phyloP scores from a whole-genome alignment of 1,140 invertebrate species.

The Formica exsecta region DNA sequence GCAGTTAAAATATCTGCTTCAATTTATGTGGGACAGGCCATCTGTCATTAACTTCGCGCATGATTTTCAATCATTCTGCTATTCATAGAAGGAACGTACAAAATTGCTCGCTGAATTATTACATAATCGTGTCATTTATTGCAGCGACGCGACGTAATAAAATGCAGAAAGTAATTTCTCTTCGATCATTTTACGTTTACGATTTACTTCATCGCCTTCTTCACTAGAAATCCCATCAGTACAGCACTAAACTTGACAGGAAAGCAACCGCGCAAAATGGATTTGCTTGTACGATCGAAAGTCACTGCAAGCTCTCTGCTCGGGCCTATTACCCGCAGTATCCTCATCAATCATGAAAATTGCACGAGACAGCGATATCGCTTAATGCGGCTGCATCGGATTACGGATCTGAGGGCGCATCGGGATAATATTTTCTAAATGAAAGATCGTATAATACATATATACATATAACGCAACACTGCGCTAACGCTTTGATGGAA shows the following conservation, averaged over 20 bases:
- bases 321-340: slow-evolving; percentile 9
- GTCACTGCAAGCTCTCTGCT: background rate
- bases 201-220: background rate
- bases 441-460: slow-evolving; percentile 5
- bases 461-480: no score
- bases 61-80: background rate
- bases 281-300: slow-evolving; percentile 28
- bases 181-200: background rate
- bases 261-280: slow-evolving; percentile 9
- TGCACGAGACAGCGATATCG: slow-evolving; percentile 15
- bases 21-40: slow-evolving; percentile 33
- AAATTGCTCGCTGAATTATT: background rate
- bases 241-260: background rate
- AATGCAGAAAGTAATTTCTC: background rate
- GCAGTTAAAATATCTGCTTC: slow-evolving; percentile 29
- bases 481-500: slow-evolving; percentile 9
- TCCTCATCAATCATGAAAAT: slow-evolving; percentile 50
- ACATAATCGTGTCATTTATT: background rate
- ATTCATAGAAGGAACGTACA: background rate
- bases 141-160: background rate
- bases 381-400: slow-evolving; percentile 29
- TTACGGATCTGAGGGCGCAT: background rate
- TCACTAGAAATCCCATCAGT: background rate
- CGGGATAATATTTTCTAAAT: background rate
- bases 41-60: slow-evolving; percentile 13